Percentiles rank a stretch among this genome's conserved stretches.
Evolutionary conservation across 2,113 vertebrate genomes (phyloP).

Genomic region (Myrmecophaga tridactyla): DNA sequence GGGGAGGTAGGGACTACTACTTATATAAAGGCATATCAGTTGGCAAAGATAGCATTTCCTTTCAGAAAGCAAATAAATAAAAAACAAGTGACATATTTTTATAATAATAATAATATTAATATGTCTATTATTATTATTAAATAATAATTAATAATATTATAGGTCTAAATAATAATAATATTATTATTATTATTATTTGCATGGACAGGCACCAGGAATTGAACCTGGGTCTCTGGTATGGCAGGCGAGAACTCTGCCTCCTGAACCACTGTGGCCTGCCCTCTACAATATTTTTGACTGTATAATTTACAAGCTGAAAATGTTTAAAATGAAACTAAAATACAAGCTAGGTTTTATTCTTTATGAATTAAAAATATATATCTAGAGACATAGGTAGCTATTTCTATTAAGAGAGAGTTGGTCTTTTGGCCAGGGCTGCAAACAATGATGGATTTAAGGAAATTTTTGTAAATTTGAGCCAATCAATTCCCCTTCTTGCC

Average conservation of each 20-base stretch:
- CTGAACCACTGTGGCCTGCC: too few species aligned
- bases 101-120: too few species aligned
- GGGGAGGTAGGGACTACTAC: not conserved
- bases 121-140: too few species aligned
- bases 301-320: not conserved
- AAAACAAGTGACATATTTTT: not conserved
- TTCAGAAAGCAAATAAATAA: not conserved
- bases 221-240: too few species aligned
- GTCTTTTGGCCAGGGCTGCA: not conserved
- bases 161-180: too few species aligned
- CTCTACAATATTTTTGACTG: not conserved
- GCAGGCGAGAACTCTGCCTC: too few species aligned
- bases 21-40: not conserved
- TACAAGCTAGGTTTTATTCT: conserved; percentile 19
- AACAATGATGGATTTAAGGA: not conserved
- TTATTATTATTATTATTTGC: too few species aligned
- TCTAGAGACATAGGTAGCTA: not conserved
- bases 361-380: conserved; percentile 7
- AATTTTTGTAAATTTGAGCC: not conserved
- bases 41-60: not conserved
- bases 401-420: not conserved
- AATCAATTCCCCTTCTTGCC: not conserved
- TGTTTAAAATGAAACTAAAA: not conserved
- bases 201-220: too few species aligned
- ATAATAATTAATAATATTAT: too few species aligned